phyloP scores from a whole-genome alignment of 64 coral and sea anemone genomes.

The Montipora cactus region DNA sequence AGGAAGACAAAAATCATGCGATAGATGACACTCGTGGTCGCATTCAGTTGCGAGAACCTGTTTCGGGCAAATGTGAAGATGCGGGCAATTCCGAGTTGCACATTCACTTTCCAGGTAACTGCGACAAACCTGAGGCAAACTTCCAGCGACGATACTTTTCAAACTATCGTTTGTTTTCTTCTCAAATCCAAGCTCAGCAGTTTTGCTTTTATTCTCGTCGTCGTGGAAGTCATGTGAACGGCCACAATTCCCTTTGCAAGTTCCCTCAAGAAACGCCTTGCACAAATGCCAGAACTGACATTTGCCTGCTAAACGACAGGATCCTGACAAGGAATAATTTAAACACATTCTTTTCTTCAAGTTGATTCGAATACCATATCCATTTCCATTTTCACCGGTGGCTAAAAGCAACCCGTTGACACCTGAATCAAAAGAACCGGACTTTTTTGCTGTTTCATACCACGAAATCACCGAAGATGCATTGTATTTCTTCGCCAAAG shows the following conservation, averaged over 20 bases:
- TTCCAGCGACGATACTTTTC: constrained; percentile 15
- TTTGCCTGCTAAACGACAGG: constrained; percentile 22
- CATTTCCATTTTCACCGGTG: neutral
- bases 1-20: constrained; percentile 18
- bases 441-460: neutral
- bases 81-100: neutral
- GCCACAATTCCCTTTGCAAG: constrained; percentile 18
- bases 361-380: neutral
- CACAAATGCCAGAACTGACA: constrained; percentile 59
- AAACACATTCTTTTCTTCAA: constrained; percentile 41
- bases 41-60: neutral
- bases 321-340: constrained; percentile 22
- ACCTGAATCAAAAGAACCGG: neutral
- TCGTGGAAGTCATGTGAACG: constrained; percentile 44
- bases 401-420: neutral
- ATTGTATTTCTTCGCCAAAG: constrained; percentile 18
- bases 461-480: neutral
- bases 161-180: neutral
- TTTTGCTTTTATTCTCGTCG: constrained; percentile 25
- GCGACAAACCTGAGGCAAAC: constrained; percentile 59
- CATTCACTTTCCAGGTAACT: constrained; percentile 22
- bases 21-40: neutral
- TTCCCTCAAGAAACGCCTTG: constrained; percentile 40
- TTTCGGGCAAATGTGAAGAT: constrained; percentile 46
- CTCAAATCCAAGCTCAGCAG: neutral